Evolutionary conservation across 2,888 invertebrate species (phyloP), one percentile per base, ranked within the genome.

Genomic region (Pherbina coryleti): DNA sequence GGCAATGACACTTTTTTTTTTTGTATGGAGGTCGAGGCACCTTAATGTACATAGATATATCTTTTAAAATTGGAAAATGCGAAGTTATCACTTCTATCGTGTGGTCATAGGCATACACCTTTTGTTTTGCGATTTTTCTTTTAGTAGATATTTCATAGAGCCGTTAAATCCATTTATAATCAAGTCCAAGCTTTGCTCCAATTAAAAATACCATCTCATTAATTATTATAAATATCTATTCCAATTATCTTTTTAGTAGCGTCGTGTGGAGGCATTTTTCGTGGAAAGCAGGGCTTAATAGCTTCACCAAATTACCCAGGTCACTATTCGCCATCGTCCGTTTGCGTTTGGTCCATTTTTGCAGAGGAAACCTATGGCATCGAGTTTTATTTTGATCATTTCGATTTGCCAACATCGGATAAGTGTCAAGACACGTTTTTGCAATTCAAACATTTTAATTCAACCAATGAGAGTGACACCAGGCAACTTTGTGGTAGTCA

Each of bases 281-380:
- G 89, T 0, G 89, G 93, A 0, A 89, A 90, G 0, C 90, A 90
- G 2, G 97, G 97, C 0, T 85, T 89, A 0, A 93, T 98, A 75
- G 91, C 92, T 82, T 95, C 97, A 0, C 93, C 94, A 11, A 95
- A 96, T 85, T 98, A 94, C 89, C 97, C 98, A 0, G 89, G 92
- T 78, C 93, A 94, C 85, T 97, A 96, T 89, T 93, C 94, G 1
- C 89, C 91, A 69, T 92, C 93, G 84, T 91, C 94, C 75, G 92
- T 94, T 82, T 98, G 98, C 85, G 91, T 92, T 69, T 98, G 97
- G 96, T 93, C 96, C 74, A 88, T 91, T 49, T 93, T 94, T 1
- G 92, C 94, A 64, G 85, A 88, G 77, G 91, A 93, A 87, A 93
- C 95, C 84, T 83, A 84, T 76, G 82, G 81, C 5, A 82, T 83